A percentile compares a stretch with the other conserved stretches of the same genome.
Conservation (phyloP, 2,113 vertebrate genomes). For the Myotis brandtii region DNA sequence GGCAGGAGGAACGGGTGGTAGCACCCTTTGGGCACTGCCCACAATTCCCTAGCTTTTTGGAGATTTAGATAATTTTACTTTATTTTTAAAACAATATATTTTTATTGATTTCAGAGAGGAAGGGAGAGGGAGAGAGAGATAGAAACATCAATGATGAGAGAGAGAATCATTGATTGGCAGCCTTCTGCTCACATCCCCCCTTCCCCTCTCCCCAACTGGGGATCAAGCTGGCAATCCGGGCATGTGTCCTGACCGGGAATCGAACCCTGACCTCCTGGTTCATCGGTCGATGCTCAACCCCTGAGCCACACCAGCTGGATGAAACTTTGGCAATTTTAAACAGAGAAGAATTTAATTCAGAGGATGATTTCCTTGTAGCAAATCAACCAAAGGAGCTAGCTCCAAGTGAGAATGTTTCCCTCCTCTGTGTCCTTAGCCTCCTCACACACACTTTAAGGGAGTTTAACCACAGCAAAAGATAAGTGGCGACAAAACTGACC, state of each 20-base stretch:
- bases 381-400: neutral
- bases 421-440: neutral
- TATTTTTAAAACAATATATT: no score
- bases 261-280: no score
- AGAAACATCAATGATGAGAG: no score
- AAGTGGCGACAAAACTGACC: neutral
- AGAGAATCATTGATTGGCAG: no score
- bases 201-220: no score
- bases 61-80: neutral
- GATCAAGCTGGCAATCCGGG: no score
- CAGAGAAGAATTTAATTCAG: neutral
- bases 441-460: neutral
- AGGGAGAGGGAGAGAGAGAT: no score
- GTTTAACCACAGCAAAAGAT: neutral
- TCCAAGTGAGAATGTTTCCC: neutral
- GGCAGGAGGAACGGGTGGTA: neutral
- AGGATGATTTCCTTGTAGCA: neutral
- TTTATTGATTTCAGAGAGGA: no score
- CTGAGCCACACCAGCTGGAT: no score
- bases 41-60: conserved; percentile 10
- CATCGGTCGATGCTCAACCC: no score
- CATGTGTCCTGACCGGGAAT: no score
- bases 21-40: neutral
- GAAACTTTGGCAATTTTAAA: neutral
- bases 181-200: no score